phyloP scores from a whole-genome alignment of 2,888 invertebrate genomes.

The Agonum fuliginosum region DNA sequence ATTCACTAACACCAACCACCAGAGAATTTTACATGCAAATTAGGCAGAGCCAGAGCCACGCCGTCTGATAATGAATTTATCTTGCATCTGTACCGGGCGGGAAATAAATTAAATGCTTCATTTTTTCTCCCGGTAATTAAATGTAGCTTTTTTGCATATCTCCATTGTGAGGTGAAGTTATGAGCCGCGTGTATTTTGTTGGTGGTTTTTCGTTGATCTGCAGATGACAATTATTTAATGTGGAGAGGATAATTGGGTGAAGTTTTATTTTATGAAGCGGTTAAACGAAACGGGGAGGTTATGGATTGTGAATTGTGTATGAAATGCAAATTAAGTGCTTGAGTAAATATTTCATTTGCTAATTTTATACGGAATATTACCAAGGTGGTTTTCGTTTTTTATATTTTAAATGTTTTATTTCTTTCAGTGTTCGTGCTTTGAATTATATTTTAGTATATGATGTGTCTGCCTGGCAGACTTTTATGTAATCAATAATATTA shows the following conservation, averaged over 20 bases:
- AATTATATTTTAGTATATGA: no score
- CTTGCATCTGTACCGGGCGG: slow-evolving; percentile 52
- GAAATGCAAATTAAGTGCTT: not conserved
- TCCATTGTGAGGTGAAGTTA: not conserved
- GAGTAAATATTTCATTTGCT: not conserved
- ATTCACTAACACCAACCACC: not conserved
- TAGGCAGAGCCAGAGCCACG: slow-evolving; percentile 10
- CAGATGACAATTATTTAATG: slow-evolving; percentile 19
- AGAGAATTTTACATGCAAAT: slow-evolving; percentile 53
- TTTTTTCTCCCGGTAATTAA: slow-evolving; percentile 44
- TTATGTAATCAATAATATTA: no score
- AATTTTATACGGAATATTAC: not conserved
- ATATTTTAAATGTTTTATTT: no score
- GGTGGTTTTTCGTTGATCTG: not conserved
- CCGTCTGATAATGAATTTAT: slow-evolving; percentile 57
- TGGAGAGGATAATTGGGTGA: not conserved
- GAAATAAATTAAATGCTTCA: slow-evolving; percentile 51
- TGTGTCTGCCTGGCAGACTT: no score
- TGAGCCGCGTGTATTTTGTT: no score
- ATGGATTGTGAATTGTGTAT: not conserved
- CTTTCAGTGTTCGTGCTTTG: no score
- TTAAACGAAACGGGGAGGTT: no score
- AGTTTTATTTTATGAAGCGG: not conserved
- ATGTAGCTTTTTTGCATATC: slow-evolving; percentile 49
- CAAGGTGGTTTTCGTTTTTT: no score